Conservation (phyloP, 1,140 invertebrate species). For the Bombus ignitus region DNA sequence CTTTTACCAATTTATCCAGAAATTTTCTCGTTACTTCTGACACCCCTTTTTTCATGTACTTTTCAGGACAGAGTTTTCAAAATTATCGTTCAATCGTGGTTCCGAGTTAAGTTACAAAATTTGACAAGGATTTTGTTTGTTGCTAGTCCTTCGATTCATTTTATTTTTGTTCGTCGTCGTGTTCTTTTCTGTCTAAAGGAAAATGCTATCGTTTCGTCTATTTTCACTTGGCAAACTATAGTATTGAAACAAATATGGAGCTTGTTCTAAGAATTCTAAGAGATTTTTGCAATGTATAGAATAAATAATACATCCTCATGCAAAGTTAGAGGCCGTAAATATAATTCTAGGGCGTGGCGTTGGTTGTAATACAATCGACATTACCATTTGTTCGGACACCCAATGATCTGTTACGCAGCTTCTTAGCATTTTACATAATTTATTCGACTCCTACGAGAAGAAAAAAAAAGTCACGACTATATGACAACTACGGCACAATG, state of each 20-base stretch:
- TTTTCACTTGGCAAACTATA: background rate
- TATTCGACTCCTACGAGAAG: constrained; percentile 18
- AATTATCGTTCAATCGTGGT: background rate
- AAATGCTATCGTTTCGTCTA: background rate
- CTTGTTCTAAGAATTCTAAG: background rate
- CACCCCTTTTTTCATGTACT: background rate
- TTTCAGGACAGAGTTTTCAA: background rate
- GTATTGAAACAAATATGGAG: background rate
- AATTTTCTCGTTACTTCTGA: background rate
- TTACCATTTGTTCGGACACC: constrained; percentile 26
- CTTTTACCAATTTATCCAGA: background rate
- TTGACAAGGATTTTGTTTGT: too few species aligned
- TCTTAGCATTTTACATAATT: constrained; percentile 30
- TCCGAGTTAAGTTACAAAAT: too few species aligned
- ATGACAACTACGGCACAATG: background rate
- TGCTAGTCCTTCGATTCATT: too few species aligned
- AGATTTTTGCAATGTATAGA: background rate
- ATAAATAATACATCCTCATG: background rate
- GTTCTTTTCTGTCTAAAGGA: background rate
- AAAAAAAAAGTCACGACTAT: background rate
- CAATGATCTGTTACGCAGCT: constrained; percentile 39
- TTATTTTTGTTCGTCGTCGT: background rate
- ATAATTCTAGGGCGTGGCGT: constrained; percentile 20
- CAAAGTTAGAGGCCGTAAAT: background rate
- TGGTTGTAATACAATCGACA: constrained; percentile 29